phyloP scores from a whole-genome alignment of 1,140 invertebrate species.

The Drosophila sturtevanti region DNA sequence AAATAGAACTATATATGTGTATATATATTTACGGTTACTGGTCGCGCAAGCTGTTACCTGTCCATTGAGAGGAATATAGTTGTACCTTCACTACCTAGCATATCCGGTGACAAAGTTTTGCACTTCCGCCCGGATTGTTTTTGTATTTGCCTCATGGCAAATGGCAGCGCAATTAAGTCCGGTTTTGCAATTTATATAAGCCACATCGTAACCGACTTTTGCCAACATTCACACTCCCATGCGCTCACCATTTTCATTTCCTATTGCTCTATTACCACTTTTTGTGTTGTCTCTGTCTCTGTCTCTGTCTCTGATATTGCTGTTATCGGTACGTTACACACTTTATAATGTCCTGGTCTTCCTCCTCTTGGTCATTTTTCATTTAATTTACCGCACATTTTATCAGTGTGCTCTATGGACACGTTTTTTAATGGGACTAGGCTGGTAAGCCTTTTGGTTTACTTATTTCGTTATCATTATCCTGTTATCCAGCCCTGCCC shows the following conservation, averaged over 20 bases:
- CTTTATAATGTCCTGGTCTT: constrained; percentile 34
- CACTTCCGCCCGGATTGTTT: constrained; percentile 43
- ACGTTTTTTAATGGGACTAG: constrained; percentile 29
- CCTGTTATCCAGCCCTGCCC: constrained; percentile 63
- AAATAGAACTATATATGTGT: not conserved
- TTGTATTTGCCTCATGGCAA: constrained; percentile 25
- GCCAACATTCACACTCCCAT: constrained; percentile 1
- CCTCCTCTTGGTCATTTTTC: constrained; percentile 53
- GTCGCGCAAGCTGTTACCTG: constrained; percentile 36
- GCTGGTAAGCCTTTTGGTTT: constrained; percentile 48
- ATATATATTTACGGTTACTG: constrained; percentile 6
- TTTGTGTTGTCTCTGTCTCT: not conserved
- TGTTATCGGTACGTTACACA: constrained; percentile 64
- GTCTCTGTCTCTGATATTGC: constrained; percentile 51
- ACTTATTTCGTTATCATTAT: constrained; percentile 78
- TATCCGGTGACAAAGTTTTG: constrained; percentile 57
- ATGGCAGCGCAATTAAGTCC: constrained; percentile 49
- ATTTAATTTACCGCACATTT: constrained; percentile 67
- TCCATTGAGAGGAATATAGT: constrained; percentile 2
- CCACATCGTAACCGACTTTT: constrained; percentile 19
- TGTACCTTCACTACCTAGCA: not conserved
- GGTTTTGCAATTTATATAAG: constrained; percentile 56
- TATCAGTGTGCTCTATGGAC: constrained; percentile 35
- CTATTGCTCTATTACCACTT: not conserved
- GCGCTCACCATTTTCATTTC: not conserved